Base-by-base conservation (phyloP, 2,797 vertebrate genomes). In the Nyctibius grandis region DNA sequence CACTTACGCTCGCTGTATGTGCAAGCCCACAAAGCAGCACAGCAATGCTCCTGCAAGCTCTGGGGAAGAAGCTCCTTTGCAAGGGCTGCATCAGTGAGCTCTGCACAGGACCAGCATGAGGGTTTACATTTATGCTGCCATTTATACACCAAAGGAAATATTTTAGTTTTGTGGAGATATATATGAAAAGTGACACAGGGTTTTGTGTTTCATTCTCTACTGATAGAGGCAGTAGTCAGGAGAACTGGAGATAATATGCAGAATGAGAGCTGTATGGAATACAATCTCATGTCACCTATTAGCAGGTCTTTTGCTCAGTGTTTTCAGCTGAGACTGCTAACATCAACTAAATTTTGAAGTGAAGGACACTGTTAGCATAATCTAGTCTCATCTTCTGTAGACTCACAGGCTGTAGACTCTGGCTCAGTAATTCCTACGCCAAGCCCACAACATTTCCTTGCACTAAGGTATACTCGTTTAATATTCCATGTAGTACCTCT, bases 1-100 rank as follows among this genome's bases (percentile, higher is more conserved):
- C 28, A 1, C 45, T 23, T 44, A n/a, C 0, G 1, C 44, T 40
- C 1, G 4, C 40, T 15, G 13, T 11, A 25, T 0, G 4, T 26
- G 45, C 29, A 22, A 38, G 40, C 47, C 40, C 34, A 28, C 17
- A 33, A 28, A 47, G 54, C 14, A 21, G 45, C 53, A 34, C 29
- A 23, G 25, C 31, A 33, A 33, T 9, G 17, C 25, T 53, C 14
- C 38, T 44, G 36, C 50, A 45, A 34, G 44, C 15, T 47, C 45
- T 7, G 13, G 9, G 12, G 19, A 6, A 81, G 38, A 59, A 51
- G 9, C n/a, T 65, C 31, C 65, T 42, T 87, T 4, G 0, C 28
- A 9, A 36, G 28, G 47, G 31, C 47, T 45, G 25, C 60, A 12
- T 12, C 34, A 31, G 34, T 3, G 29, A 65, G 28, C 33, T 22